phyloP scores from a whole-genome alignment of 2,113 vertebrate genomes.

The Eleginops maclovinus region DNA sequence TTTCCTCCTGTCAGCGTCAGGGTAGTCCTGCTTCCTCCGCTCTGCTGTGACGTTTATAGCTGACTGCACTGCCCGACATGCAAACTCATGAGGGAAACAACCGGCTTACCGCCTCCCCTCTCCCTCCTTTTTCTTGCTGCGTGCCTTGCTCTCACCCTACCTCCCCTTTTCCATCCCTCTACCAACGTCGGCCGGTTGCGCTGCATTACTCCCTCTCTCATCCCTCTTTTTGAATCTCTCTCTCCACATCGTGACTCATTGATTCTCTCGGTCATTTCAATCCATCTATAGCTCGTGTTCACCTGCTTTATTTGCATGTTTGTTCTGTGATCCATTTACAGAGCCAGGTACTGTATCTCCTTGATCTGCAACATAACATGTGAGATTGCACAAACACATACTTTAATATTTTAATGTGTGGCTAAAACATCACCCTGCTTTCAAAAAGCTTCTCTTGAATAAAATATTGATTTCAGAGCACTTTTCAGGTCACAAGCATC shows the following conservation, averaged over 20 bases:
- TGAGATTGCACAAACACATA: background rate
- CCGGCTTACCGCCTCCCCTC: conserved; percentile 40
- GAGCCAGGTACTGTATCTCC: background rate
- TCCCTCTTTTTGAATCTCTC: conserved; percentile 11
- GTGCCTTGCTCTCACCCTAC: conserved; percentile 47
- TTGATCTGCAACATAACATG: background rate
- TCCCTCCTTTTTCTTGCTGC: conserved; percentile 53
- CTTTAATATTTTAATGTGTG: background rate
- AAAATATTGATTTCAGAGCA: conserved; percentile 15
- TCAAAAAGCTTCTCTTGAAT: background rate
- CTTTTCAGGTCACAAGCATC: conserved; percentile 2
- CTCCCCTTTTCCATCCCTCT: conserved; percentile 33
- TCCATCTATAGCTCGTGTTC: conserved; percentile 12
- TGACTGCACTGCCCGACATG: conserved; percentile 59
- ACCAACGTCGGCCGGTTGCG: conserved; percentile 12
- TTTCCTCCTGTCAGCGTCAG: conserved; percentile 62
- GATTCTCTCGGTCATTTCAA: conserved; percentile 9
- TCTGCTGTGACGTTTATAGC: conserved; percentile 70
- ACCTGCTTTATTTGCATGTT: conserved; percentile 20
- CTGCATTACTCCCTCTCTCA: conserved; percentile 13
- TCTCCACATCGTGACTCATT: conserved; percentile 61
- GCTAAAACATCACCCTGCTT: background rate
- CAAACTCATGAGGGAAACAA: conserved; percentile 59
- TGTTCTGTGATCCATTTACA: background rate
- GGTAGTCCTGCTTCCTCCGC: conserved; percentile 60